Percentiles rank a stretch among this genome's conserved stretches.
Conservation (phyloP, 2,797 vertebrate genomes). For the Gastrophryne carolinensis region DNA sequence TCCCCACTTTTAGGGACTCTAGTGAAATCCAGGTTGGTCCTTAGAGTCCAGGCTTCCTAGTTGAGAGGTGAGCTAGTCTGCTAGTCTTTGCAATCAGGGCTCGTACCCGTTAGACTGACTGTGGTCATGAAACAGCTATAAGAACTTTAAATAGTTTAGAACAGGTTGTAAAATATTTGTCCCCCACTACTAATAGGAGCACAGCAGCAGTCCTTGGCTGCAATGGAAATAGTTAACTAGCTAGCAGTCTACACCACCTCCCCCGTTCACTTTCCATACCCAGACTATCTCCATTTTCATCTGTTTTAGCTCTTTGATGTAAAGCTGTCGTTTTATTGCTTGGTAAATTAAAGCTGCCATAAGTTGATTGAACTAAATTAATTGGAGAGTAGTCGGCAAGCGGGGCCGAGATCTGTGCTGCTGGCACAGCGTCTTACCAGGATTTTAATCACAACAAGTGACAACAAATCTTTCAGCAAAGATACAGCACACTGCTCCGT, state of each 20-base stretch:
- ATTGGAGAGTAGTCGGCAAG: conserved; percentile 64
- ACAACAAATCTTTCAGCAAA: conserved; percentile 40
- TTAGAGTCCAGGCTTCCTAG: no score
- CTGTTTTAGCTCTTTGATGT: conserved; percentile 74
- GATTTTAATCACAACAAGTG: conserved; percentile 45
- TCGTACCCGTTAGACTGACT: no score
- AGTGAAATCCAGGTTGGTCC: no score
- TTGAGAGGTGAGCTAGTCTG: no score
- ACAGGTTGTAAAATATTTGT: no score
- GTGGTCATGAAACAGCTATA: no score
- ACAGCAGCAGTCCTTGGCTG: no score
- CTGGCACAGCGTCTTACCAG: conserved; percentile 40
- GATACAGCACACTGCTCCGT: conserved; percentile 21
- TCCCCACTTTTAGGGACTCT: no score
- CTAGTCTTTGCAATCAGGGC: no score
- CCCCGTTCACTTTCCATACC: background rate
- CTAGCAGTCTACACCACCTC: background rate
- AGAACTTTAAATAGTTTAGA: no score
- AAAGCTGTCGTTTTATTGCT: conserved; percentile 72
- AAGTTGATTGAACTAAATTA: conserved; percentile 80
- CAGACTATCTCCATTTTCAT: conserved; percentile 60
- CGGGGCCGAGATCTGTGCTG: conserved; percentile 36
- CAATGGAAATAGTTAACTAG: conserved; percentile 31
- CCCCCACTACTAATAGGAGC: no score
- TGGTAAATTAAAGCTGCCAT: conserved; percentile 74